Conservation (phyloP, 2,113 vertebrate species). For the Lota lota region DNA sequence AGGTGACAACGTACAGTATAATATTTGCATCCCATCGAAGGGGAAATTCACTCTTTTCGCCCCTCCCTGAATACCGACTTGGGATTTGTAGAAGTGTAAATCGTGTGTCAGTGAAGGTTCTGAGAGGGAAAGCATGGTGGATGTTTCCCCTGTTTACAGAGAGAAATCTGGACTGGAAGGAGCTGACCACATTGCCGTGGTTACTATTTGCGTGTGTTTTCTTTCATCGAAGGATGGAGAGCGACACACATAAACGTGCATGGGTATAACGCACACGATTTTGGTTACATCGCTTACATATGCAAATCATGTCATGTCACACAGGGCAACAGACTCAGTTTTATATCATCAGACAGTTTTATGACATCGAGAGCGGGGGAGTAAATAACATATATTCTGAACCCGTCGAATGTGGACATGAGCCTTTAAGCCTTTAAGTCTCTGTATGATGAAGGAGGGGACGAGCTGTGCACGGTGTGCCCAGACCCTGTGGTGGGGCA, state of each 20-base stretch:
- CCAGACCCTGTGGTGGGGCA: too few species aligned
- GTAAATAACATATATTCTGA: too few species aligned
- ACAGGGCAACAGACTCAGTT: too few species aligned
- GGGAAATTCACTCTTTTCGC: background rate
- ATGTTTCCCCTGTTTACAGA: slow-evolving; percentile 18
- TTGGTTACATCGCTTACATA: too few species aligned
- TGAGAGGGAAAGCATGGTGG: slow-evolving; percentile 33
- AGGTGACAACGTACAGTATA: slow-evolving; percentile 25
- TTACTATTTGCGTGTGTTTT: slow-evolving; percentile 38
- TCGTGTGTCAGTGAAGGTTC: slow-evolving; percentile 29
- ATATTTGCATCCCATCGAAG: background rate
- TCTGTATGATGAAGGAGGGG: too few species aligned
- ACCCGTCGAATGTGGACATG: too few species aligned
- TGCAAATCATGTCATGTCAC: too few species aligned
- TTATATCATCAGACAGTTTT: too few species aligned
- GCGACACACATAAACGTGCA: background rate
- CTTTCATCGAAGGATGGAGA: background rate
- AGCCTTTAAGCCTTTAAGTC: too few species aligned
- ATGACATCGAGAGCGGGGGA: too few species aligned
- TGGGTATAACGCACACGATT: background rate
- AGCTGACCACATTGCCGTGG: slow-evolving; percentile 20
- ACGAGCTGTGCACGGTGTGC: too few species aligned
- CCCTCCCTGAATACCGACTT: background rate
- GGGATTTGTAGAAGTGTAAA: slow-evolving; percentile 10
- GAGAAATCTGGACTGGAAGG: slow-evolving; percentile 12